Conservation (phyloP, 2,888 invertebrate species). For the Luffia ferchaultella region DNA sequence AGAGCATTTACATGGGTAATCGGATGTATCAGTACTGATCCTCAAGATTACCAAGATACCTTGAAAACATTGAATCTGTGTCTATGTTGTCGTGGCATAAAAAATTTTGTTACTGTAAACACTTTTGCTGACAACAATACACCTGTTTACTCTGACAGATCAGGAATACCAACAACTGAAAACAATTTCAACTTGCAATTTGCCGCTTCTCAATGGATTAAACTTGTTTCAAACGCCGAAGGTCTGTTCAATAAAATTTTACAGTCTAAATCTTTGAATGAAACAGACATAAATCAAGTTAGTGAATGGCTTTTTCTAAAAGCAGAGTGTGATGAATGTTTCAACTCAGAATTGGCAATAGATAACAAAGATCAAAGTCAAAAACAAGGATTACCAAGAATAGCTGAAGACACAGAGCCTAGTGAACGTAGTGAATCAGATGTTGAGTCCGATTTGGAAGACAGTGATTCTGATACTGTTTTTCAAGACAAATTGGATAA, state of each 20-base stretch:
- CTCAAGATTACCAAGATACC: slow-evolving; percentile 73
- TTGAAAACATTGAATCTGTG: slow-evolving; percentile 74
- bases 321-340: slow-evolving; percentile 87
- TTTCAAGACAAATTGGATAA: slow-evolving; percentile 76
- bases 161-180: slow-evolving; percentile 30
- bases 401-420: slow-evolving; percentile 63
- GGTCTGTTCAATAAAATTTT: slow-evolving; percentile 81
- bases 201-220: slow-evolving; percentile 83
- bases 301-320: slow-evolving; percentile 86
- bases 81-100: slow-evolving; percentile 71
- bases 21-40: slow-evolving; percentile 75
- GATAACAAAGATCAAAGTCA: slow-evolving; percentile 47
- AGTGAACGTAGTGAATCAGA: slow-evolving; percentile 69
- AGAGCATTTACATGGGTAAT: slow-evolving; percentile 77
- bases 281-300: slow-evolving; percentile 75
- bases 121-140: slow-evolving; percentile 73
- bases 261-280: slow-evolving; percentile 73
- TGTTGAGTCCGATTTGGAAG: slow-evolving; percentile 68
- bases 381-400: slow-evolving; percentile 54
- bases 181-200: slow-evolving; percentile 77
- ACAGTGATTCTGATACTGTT: slow-evolving; percentile 69
- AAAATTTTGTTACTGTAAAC: slow-evolving; percentile 76
- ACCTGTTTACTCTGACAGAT: slow-evolving; percentile 53
- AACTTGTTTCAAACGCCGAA: slow-evolving; percentile 84
- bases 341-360: slow-evolving; percentile 62